Evolutionary conservation across 2,113 vertebrate species (phyloP).

Genomic region (Miniopterus natalensis): DNA sequence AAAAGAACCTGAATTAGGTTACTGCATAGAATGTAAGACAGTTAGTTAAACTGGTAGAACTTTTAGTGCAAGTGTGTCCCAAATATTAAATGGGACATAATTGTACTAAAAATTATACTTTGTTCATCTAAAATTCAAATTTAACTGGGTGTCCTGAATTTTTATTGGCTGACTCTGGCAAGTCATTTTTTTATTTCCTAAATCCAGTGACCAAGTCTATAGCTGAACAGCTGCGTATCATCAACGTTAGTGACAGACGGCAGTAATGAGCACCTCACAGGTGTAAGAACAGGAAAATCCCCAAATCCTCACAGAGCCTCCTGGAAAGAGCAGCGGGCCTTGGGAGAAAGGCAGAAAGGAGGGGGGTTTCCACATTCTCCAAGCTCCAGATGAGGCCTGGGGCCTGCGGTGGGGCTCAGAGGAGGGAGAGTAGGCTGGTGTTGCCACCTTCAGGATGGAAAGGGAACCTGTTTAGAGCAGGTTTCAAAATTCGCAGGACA

Average conservation of each 20-base stretch:
- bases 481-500: neutral
- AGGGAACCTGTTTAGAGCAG: neutral
- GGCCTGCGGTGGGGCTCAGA: neutral
- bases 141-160: neutral
- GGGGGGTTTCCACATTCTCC: accelerated
- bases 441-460: neutral
- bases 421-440: neutral
- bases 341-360: neutral
- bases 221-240: neutral
- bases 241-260: neutral
- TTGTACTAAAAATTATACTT: neutral
- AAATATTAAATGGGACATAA: neutral
- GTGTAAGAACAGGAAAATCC: neutral
- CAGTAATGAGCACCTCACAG: neutral
- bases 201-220: neutral
- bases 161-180: neutral
- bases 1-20: neutral
- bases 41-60: neutral
- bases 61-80: neutral
- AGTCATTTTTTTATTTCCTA: neutral
- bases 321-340: neutral
- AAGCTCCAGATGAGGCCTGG: too few species aligned
- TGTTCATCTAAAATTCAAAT: constrained; percentile 30
- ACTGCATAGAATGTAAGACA: neutral
- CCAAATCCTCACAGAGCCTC: neutral